A percentile compares a stretch with the other conserved stretches of the same genome.
Evolutionary conservation across 2,888 invertebrate genomes (phyloP).

Genomic region (Amphiduros pacificus): DNA sequence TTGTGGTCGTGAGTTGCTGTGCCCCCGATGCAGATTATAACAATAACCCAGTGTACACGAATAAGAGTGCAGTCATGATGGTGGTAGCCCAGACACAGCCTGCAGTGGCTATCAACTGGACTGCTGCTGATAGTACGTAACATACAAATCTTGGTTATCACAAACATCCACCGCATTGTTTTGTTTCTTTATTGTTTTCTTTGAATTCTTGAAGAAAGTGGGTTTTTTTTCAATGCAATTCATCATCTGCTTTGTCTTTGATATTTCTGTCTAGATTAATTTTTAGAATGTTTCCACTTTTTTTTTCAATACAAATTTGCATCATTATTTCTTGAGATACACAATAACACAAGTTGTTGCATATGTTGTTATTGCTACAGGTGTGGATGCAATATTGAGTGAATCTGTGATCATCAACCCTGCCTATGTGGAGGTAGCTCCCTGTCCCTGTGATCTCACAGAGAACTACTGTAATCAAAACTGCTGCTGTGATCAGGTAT

Average conservation of each 20-base stretch:
- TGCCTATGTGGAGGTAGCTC: constrained; percentile 50
- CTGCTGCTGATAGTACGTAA: constrained; percentile 20
- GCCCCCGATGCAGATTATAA: constrained; percentile 13
- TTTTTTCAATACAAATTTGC: too few relatives aligned
- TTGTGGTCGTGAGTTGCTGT: constrained; percentile 42
- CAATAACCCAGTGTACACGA: constrained; percentile 18
- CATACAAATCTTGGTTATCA: too few relatives aligned
- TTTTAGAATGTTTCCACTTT: too few relatives aligned
- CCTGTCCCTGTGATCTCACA: constrained; percentile 55
- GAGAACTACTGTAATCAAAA: constrained; percentile 43
- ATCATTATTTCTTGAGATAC: too few relatives aligned
- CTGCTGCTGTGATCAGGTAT: constrained; percentile 54
- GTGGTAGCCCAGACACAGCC: constrained; percentile 13
- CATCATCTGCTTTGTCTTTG: too few relatives aligned
- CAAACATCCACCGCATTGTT: not conserved
- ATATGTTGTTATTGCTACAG: constrained; percentile 24
- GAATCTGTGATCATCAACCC: constrained; percentile 42
- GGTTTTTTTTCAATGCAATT: too few relatives aligned
- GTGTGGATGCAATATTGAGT: not conserved
- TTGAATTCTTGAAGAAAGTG: not conserved
- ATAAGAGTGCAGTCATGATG: constrained; percentile 28
- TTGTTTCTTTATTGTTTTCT: not conserved
- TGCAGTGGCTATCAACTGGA: constrained; percentile 15
- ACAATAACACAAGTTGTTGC: not conserved
- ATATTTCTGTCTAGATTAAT: too few relatives aligned